Evolutionary conservation across 2,797 vertebrate species (phyloP).

Genomic region (Psittacula echo): DNA sequence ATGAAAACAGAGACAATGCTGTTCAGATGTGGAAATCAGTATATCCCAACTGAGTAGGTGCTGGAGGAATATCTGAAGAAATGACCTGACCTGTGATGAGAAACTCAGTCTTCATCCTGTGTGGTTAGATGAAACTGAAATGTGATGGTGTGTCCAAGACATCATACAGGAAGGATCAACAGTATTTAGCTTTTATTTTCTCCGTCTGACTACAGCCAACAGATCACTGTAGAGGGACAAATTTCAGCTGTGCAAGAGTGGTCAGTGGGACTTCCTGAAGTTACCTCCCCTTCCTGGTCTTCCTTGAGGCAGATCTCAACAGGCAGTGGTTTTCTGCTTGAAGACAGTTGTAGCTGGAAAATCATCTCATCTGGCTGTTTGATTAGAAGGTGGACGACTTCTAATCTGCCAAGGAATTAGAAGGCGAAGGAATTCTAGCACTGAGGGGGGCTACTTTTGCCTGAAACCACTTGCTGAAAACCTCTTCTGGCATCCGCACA

Average conservation of each 20-base stretch:
- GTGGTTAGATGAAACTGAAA: neutral
- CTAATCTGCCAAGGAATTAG: neutral
- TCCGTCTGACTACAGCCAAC: neutral
- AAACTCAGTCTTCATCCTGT: neutral
- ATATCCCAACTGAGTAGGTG: neutral
- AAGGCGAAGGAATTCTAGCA: neutral
- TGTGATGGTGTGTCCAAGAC: neutral
- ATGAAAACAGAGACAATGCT: neutral
- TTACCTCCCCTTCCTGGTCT: neutral
- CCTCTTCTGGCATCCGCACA: constrained; percentile 77
- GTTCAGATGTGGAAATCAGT: neutral
- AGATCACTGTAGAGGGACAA: neutral
- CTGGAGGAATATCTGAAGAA: neutral
- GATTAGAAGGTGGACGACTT: neutral
- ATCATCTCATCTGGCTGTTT: neutral
- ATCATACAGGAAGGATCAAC: neutral
- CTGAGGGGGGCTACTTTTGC: constrained; percentile 39
- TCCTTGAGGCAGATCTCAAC: neutral
- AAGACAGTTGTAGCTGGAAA: neutral
- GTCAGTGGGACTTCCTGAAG: neutral
- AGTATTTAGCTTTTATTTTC: constrained; percentile 7
- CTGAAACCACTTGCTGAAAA: constrained; percentile 78
- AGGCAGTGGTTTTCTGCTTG: neutral
- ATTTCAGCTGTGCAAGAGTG: neutral
- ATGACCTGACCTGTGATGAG: neutral